phyloP scores from a whole-genome alignment of 1,140 invertebrate genomes.

The Arion vulgaris region DNA sequence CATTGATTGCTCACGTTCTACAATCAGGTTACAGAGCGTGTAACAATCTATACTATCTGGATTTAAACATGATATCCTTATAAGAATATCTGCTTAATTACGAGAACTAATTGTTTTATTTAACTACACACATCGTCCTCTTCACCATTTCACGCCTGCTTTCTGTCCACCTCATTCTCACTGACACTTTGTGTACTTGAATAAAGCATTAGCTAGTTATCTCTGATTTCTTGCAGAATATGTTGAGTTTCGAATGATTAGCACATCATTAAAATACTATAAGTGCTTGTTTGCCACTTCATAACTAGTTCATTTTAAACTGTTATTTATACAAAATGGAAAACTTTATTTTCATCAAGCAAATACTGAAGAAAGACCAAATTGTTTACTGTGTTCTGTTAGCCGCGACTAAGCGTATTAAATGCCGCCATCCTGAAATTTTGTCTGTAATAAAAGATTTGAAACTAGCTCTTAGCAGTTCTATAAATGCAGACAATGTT shows the following conservation, averaged over 20 bases:
- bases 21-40: not conserved
- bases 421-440: not conserved
- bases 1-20: not conserved
- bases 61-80: not conserved
- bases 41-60: not conserved
- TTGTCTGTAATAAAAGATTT: conserved; percentile 16
- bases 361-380: not conserved
- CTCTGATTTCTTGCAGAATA: too few species aligned
- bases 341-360: not conserved
- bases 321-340: not conserved
- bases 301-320: too few species aligned
- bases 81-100: not conserved
- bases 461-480: not conserved
- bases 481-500: not conserved
- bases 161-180: not conserved
- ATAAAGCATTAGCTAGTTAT: not conserved
- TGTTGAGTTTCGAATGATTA: too few species aligned
- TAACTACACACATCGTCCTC: too few species aligned
- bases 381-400: not conserved
- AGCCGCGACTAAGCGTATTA: not conserved
- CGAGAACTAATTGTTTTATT: not conserved
- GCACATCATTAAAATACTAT: too few species aligned
- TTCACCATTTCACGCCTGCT: not conserved
- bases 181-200: not conserved
- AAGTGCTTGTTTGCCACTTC: too few species aligned